Evolutionary conservation across 2,797 vertebrate genomes (phyloP), one percentile per base, ranked within the genome.

Genomic region (Enteromius argenteus): DNA sequence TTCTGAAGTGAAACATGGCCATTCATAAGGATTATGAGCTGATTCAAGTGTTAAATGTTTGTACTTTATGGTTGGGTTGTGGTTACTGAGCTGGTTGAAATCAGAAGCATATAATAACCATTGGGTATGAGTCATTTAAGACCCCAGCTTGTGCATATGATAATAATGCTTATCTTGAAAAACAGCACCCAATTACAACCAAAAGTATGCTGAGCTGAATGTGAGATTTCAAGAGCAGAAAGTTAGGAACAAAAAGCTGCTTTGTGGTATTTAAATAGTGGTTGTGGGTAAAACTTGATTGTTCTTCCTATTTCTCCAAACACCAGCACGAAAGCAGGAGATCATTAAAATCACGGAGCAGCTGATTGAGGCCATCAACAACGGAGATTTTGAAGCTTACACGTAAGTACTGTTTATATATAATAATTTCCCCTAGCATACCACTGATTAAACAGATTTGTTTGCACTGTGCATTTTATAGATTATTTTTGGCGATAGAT

Each of bases 271-370:
- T 74, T 17, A 68, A 46, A 21, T 44, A 53, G 56, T 53, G n/a
- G 2, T 56, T 76, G 30, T 46, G 53, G 13, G 23, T 49, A 5
- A 53, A 44, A 44, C 19, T 13, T 42, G 27, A 30, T 21, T 80
- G 19, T 19, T 66, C 66, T 30, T 49, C 42, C 66, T 72, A 3
- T 42, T 49, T 86, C 67, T 86, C 39, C 86, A 35, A 42, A 89
- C 19, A 85, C 14, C 93, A 99, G 98, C 97, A 92, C 96, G 98
- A 90, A 99, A 99, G 93, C 98, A 99, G 90, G 98, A 99, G 92
- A 99, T 99, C 90, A 98, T 99, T 92, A 99, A 99, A 94, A 99
- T 99, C 94, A 99, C 98, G 0, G 98, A 99, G 92, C 98, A 99
- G 88, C 91, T 99, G 93, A 99, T 99, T 84, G 98, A 99, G 93